These are phyloP conservation scores for Heliconius hermathena DNA, from an alignment of 1,140 invertebrate genomes.

Conservation along the genomic window DNA sequence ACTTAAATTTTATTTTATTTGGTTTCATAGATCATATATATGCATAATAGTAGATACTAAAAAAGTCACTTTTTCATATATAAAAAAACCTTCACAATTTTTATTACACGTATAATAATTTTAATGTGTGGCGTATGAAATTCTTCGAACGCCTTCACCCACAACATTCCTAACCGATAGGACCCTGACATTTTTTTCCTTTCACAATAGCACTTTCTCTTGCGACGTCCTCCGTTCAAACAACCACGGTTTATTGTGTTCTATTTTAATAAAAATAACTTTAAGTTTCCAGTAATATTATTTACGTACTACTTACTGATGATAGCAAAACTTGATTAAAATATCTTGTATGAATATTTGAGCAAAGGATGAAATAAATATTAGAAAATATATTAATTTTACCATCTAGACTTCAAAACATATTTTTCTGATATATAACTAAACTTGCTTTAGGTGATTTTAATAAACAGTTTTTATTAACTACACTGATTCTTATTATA, in stretches of 20 bases:
- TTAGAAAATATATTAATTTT: neutral
- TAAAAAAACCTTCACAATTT: neutral
- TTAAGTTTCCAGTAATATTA: neutral
- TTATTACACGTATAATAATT: neutral
- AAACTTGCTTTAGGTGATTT: neutral
- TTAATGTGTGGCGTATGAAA: neutral
- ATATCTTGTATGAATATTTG: neutral
- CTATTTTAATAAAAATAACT: neutral
- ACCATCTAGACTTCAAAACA: neutral
- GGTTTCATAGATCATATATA: too few species aligned
- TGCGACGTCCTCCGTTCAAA: neutral
- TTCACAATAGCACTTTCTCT: constrained; percentile 2
- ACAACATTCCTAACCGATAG: neutral
- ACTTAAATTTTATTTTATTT: neutral
- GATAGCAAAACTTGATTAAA: neutral
- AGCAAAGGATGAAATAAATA: neutral
- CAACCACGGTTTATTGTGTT: neutral
- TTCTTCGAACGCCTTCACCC: neutral
- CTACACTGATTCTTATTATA: neutral
- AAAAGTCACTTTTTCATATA: neutral
- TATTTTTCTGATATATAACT: neutral
- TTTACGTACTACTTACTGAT: neutral
- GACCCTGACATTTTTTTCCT: neutral
- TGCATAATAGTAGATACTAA: too few species aligned
- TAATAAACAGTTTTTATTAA: neutral